Percentiles rank a stretch among this genome's conserved stretches.
phyloP scores from a whole-genome alignment of 1,140 invertebrate genomes.

The Eubasilissa regina region DNA sequence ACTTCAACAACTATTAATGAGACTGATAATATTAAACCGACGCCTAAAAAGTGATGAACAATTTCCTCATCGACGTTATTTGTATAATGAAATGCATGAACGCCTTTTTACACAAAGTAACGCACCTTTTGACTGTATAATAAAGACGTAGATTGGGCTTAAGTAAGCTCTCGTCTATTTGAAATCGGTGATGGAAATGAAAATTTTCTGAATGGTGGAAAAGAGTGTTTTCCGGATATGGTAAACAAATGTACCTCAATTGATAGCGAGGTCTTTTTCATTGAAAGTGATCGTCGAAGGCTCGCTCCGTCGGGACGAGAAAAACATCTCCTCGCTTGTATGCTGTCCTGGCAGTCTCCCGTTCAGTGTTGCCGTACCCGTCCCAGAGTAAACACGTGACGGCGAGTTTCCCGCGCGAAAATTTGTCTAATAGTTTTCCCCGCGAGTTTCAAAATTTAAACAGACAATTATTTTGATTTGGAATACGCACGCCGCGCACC shows the following conservation, averaged over 20 bases:
- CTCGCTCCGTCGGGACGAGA: constrained; percentile 35
- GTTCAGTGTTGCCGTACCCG: constrained; percentile 52
- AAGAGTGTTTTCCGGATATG: background rate
- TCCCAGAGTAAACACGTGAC: constrained; percentile 19
- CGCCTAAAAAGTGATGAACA: background rate
- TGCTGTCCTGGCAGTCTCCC: constrained; percentile 50
- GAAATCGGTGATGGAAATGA: background rate
- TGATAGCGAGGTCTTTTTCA: background rate
- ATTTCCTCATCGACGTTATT: background rate
- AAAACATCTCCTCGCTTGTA: constrained; percentile 51
- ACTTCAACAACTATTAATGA: no score
- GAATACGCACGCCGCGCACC: constrained; percentile 10
- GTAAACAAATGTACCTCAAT: background rate
- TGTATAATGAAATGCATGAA: background rate
- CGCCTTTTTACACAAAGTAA: constrained; percentile 14
- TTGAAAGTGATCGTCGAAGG: background rate
- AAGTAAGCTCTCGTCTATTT: background rate
- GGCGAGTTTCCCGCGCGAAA: constrained; percentile 1
- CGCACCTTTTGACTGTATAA: background rate
- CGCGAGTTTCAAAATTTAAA: constrained; percentile 42
- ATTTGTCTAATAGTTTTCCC: background rate
- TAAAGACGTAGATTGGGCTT: constrained; percentile 5
- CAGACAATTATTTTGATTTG: background rate
- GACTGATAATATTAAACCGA: no score
- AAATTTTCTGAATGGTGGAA: background rate